A percentile compares a stretch with the other conserved stretches of the same genome.
Evolutionary conservation across 2,888 invertebrate genomes (phyloP).

Genomic region (Diaprepes abbreviatus): DNA sequence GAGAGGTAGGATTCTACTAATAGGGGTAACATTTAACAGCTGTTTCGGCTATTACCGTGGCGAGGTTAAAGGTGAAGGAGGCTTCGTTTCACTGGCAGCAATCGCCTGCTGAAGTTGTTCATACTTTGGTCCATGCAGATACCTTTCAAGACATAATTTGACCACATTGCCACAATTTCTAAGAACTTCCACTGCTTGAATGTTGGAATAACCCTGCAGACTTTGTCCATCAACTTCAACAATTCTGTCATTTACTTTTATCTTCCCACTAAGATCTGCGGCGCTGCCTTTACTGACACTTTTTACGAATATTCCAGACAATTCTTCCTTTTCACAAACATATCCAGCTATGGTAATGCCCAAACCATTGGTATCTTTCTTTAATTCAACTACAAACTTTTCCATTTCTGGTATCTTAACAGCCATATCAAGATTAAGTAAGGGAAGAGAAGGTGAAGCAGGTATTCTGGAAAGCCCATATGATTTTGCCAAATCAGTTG

Average conservation of each 20-base stretch:
- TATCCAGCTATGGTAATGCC: slow-evolving; percentile 97
- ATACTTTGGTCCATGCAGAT: slow-evolving; percentile 90
- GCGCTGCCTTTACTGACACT: slow-evolving; percentile 97
- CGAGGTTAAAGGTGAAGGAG: slow-evolving; percentile 71
- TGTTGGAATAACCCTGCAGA: slow-evolving; percentile 95
- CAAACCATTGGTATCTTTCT: slow-evolving; percentile 92
- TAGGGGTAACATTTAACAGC: slow-evolving; percentile 57
- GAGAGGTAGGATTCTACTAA: slow-evolving; percentile 55
- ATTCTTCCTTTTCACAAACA: slow-evolving; percentile 97
- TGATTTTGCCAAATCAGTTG: slow-evolving; percentile 65
- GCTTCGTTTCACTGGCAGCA: slow-evolving; percentile 82
- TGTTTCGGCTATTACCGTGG: slow-evolving; percentile 68
- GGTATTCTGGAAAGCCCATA: slow-evolving; percentile 63
- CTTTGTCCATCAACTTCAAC: slow-evolving; percentile 97
- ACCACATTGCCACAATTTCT: slow-evolving; percentile 94
- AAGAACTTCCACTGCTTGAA: slow-evolving; percentile 96
- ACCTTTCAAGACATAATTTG: slow-evolving; percentile 89
- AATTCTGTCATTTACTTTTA: slow-evolving; percentile 97
- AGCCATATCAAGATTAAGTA: slow-evolving; percentile 69
- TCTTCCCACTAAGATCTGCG: slow-evolving; percentile 92
- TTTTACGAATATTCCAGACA: slow-evolving; percentile 99
- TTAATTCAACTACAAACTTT: slow-evolving; percentile 92
- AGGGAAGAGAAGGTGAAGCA: slow-evolving; percentile 67
- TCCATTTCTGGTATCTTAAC: slow-evolving; percentile 92
- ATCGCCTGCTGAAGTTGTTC: slow-evolving; percentile 91